Evolutionary conservation across 64 coral and sea anemone genomes (phyloP).

Genomic region (Dendronephthya gigantea): DNA sequence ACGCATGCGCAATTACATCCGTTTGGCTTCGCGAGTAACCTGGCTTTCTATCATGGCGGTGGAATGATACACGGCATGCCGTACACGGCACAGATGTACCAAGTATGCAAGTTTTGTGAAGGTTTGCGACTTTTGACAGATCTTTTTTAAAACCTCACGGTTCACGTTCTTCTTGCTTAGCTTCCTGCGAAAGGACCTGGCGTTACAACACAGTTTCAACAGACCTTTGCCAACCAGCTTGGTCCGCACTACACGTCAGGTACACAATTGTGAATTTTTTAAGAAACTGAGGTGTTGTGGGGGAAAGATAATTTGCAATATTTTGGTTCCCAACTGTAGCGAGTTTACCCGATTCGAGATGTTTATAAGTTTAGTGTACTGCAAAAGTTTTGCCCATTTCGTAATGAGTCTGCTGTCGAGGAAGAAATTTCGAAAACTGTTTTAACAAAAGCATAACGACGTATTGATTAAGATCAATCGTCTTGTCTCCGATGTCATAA

Average conservation of each 20-base stretch:
- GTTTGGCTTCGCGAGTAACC: not conserved
- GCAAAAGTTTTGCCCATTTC: too few species aligned
- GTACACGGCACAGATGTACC: not conserved
- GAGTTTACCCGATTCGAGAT: too few species aligned
- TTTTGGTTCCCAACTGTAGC: too few species aligned
- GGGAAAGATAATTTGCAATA: too few species aligned
- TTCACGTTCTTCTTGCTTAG: not conserved
- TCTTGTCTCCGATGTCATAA: not conserved
- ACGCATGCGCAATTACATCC: slow-evolving; percentile 15
- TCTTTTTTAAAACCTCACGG: not conserved
- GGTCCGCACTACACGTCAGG: slow-evolving; percentile 7
- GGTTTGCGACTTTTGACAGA: too few species aligned
- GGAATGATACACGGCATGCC: not conserved
- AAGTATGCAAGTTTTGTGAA: not conserved
- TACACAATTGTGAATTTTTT: not conserved
- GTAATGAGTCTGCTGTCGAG: too few species aligned
- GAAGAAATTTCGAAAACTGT: too few species aligned
- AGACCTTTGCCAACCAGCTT: slow-evolving; percentile 6
- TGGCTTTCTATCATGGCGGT: not conserved
- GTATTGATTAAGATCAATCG: too few species aligned
- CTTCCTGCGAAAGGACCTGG: not conserved
- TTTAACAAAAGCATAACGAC: too few species aligned
- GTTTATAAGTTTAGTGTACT: too few species aligned
- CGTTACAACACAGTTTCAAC: slow-evolving; percentile 3
- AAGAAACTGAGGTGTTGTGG: too few species aligned